phyloP scores from a whole-genome alignment of 2,113 vertebrate genomes.

The Copsychus sechellarum region DNA sequence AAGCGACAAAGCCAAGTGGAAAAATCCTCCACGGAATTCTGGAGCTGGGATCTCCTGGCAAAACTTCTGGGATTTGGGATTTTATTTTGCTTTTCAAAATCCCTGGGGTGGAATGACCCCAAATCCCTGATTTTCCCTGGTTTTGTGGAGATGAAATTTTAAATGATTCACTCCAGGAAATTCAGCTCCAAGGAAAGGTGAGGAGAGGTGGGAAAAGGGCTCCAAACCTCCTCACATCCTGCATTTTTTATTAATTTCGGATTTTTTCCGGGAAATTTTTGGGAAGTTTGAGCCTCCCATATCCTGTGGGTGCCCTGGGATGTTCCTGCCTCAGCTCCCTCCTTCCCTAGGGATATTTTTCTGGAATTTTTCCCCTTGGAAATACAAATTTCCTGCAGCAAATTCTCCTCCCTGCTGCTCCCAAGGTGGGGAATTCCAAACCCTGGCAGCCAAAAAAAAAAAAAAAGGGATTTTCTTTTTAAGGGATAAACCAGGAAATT shows the following conservation, averaged over 20 bases:
- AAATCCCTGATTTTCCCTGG: neutral
- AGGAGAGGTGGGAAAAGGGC: neutral
- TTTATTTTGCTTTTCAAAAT: neutral
- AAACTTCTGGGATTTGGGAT: neutral
- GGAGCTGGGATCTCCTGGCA: neutral
- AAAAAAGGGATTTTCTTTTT: neutral
- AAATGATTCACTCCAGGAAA: neutral
- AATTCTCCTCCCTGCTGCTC: neutral
- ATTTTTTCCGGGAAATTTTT: neutral
- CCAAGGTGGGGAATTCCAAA: neutral
- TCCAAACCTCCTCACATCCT: neutral
- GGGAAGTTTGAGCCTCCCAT: neutral
- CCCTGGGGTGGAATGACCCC: neutral
- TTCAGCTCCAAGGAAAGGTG: neutral
- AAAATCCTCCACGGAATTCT: neutral
- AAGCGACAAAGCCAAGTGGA: neutral
- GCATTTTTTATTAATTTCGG: neutral
- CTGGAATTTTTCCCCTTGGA: neutral
- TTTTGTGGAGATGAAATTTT: neutral
- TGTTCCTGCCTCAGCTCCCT: fast-evolving
- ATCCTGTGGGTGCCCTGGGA: neutral
- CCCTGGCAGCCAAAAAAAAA: fast-evolving
- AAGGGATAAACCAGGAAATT: neutral
- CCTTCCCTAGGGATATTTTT: neutral
- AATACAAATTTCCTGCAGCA: neutral